Percentiles rank a stretch among this genome's conserved stretches.
These are phyloP conservation scores for Hormiphora californensis DNA, from an alignment of 37 sponge, comb jelly and placozoan species.

Conservation along the genomic window DNA sequence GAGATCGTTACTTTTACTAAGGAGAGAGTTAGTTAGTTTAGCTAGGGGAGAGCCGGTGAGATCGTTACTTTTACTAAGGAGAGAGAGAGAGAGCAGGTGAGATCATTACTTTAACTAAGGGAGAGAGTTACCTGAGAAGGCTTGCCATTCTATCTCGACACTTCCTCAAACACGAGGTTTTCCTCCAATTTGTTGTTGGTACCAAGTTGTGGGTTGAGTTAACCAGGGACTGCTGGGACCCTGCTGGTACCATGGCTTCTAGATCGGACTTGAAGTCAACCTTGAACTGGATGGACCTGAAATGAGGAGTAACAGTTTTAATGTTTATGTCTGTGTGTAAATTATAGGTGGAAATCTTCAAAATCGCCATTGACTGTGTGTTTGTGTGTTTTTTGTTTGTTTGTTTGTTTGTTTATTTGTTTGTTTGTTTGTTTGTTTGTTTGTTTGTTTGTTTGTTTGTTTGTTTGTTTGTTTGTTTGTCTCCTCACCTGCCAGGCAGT, in stretches of 20 bases:
- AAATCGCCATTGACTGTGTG: not conserved
- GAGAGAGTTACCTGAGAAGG: slow-evolving; percentile 11
- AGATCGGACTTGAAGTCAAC: slow-evolving; percentile 34
- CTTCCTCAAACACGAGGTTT: slow-evolving; percentile 29
- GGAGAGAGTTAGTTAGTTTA: no score
- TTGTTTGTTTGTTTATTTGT: not conserved
- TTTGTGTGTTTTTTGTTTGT: not conserved
- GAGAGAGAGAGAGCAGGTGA: no score
- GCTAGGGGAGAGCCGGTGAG: no score
- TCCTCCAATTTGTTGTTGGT: slow-evolving; percentile 23
- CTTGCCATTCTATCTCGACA: slow-evolving; percentile 36
- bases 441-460: not conserved
- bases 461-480: not conserved
- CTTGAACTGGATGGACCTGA: slow-evolving; percentile 54
- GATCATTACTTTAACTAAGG: no score
- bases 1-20: no score
- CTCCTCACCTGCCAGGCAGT: slow-evolving; percentile 3
- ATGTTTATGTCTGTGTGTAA: not conserved
- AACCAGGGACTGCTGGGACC: slow-evolving; percentile 39
- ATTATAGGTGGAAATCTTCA: not conserved
- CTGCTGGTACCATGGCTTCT: not conserved
- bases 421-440: not conserved
- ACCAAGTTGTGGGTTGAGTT: slow-evolving; percentile 47
- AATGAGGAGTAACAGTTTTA: no score
- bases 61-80: no score